phyloP scores from a whole-genome alignment of 2,797 vertebrate genomes.

The Strix occidentalis region DNA sequence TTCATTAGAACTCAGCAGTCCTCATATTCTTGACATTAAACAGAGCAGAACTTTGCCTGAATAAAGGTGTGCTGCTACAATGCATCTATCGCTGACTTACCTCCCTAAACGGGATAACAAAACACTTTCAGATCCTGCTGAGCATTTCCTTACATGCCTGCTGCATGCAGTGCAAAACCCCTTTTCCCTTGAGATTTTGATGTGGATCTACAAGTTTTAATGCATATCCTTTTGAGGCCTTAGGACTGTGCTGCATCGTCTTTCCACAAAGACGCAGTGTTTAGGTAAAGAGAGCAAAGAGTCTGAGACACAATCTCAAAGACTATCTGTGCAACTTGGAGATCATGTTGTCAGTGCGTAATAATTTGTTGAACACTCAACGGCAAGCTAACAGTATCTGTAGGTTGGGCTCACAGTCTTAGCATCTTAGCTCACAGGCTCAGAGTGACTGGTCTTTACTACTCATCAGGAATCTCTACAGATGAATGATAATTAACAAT shows the following conservation, averaged over 20 bases:
- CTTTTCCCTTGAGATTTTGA: background rate
- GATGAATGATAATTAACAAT: background rate
- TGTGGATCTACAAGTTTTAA: background rate
- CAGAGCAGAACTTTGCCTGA: background rate
- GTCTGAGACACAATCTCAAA: background rate
- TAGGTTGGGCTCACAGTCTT: background rate
- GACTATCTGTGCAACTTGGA: background rate
- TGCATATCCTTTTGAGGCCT: background rate
- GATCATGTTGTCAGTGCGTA: background rate
- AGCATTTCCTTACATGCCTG: background rate
- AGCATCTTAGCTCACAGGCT: background rate
- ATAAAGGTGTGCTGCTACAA: background rate
- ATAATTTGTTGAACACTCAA: background rate
- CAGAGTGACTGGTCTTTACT: background rate
- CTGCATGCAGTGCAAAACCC: background rate
- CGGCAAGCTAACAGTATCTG: background rate
- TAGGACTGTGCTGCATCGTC: background rate
- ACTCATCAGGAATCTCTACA: background rate
- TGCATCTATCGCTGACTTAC: background rate
- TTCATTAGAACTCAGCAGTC: background rate
- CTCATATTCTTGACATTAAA: background rate
- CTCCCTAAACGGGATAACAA: background rate
- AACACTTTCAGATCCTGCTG: background rate
- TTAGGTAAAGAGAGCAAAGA: background rate
- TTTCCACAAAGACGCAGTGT: background rate